A percentile compares a stretch with the other conserved stretches of the same genome.
phyloP scores from a whole-genome alignment of 2,113 vertebrate species.

The Orthonyx spaldingii region DNA sequence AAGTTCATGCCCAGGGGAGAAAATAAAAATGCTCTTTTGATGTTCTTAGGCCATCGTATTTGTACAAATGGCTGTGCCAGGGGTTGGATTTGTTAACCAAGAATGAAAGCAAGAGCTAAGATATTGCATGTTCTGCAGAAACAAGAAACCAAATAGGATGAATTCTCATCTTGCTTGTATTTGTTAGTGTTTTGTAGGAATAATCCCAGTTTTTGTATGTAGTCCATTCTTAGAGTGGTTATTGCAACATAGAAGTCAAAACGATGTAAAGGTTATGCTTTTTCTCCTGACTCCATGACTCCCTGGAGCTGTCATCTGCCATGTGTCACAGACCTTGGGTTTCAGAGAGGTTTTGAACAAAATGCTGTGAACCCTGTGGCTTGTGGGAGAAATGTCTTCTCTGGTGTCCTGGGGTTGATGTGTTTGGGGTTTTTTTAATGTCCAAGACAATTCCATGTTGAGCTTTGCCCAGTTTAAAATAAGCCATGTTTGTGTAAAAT shows the following conservation, averaged over 20 bases:
- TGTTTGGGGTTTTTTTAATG: not conserved
- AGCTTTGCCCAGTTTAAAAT: not conserved
- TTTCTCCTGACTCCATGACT: not conserved
- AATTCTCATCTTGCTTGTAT: not conserved
- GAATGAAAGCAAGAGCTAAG: not conserved
- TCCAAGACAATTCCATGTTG: not conserved
- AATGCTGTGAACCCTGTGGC: not conserved
- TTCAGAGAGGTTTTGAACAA: not conserved
- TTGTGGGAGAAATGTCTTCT: not conserved
- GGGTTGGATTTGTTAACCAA: not conserved
- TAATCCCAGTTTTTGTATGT: not conserved
- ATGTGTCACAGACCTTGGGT: not conserved
- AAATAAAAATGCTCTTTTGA: not conserved
- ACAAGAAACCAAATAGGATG: not conserved
- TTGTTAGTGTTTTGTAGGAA: not conserved
- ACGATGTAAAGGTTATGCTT: not conserved
- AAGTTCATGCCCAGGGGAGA: not conserved
- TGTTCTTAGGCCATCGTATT: not conserved
- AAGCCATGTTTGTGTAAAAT: not conserved
- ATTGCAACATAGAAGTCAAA: not conserved
- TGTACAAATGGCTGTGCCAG: not conserved
- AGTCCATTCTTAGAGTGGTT: not conserved
- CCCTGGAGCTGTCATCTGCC: not conserved
- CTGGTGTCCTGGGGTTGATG: not conserved
- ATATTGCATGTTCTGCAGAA: not conserved